A percentile compares a stretch with the other conserved stretches of the same genome.
Evolutionary conservation across 2,888 invertebrate genomes (phyloP).

Genomic region (Amphipyra tragopoginis): DNA sequence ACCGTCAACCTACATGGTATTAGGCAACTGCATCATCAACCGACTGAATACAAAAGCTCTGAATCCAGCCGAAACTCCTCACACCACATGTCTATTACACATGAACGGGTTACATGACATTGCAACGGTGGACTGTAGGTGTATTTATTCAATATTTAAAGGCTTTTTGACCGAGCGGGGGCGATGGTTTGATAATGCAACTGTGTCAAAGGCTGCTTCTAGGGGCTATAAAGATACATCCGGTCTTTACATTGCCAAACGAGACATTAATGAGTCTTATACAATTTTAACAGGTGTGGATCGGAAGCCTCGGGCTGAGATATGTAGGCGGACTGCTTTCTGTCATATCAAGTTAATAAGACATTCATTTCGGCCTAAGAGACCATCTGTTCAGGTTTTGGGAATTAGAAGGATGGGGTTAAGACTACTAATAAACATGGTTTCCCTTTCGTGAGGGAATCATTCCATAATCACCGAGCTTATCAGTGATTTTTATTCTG

Average conservation of each 20-base stretch:
- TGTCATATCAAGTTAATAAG: slow-evolving; percentile 8
- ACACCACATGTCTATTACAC: slow-evolving; percentile 47
- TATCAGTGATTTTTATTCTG: too few species aligned
- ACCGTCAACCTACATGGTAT: slow-evolving; percentile 81
- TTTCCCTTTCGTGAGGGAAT: too few species aligned
- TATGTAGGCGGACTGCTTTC: slow-evolving; percentile 42
- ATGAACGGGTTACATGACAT: slow-evolving; percentile 67
- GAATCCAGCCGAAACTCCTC: slow-evolving; percentile 33
- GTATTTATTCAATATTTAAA: slow-evolving; percentile 81
- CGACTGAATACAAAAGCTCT: slow-evolving; percentile 63
- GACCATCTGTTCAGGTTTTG: slow-evolving; percentile 15
- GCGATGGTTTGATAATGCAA: slow-evolving; percentile 77
- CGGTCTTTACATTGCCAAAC: slow-evolving; percentile 73
- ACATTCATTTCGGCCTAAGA: slow-evolving; percentile 18
- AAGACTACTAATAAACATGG: too few species aligned
- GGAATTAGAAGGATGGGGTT: not conserved
- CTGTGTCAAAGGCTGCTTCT: slow-evolving; percentile 76
- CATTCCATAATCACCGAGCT: too few species aligned
- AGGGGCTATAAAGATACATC: slow-evolving; percentile 70
- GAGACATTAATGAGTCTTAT: slow-evolving; percentile 65
- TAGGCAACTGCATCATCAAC: slow-evolving; percentile 79
- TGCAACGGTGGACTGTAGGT: slow-evolving; percentile 75
- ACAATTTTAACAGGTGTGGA: slow-evolving; percentile 61
- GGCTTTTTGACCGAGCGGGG: slow-evolving; percentile 76
- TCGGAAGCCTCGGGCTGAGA: slow-evolving; percentile 42